phyloP scores from a whole-genome alignment of 2,113 vertebrate genomes.

The Pachycephala philippinensis region DNA sequence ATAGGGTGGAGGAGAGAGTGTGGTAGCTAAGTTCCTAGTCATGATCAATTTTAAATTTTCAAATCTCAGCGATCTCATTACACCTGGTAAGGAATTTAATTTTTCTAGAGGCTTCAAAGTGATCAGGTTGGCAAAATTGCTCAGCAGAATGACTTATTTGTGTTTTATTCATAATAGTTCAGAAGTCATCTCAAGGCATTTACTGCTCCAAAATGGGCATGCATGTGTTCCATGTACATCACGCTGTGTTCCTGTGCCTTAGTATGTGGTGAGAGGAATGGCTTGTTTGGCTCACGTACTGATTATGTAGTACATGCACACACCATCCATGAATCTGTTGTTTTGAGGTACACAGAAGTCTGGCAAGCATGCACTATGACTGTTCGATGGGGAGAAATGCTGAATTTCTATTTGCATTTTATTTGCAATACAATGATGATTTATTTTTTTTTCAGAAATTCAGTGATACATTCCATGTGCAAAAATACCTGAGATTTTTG shows the following conservation, averaged over 20 bases:
- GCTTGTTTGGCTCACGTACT: background rate
- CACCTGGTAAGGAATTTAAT: background rate
- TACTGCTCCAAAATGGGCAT: constrained; percentile 17
- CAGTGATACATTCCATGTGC: constrained; percentile 5
- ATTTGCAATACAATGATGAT: background rate
- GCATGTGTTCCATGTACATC: constrained; percentile 20
- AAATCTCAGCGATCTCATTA: background rate
- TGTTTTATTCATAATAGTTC: constrained; percentile 32
- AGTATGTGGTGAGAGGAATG: background rate
- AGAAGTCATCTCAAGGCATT: constrained; percentile 34
- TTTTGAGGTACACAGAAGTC: background rate
- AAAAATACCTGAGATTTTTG: constrained; percentile 38
- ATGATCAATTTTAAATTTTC: background rate
- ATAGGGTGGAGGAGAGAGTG: background rate
- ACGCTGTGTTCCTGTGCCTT: background rate
- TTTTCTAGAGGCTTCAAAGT: background rate
- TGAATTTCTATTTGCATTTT: constrained; percentile 19
- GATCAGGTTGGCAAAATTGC: background rate
- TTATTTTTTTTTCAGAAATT: background rate
- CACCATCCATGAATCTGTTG: background rate
- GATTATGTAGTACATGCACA: background rate
- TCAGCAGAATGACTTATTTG: constrained; percentile 16
- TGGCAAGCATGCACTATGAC: constrained; percentile 3
- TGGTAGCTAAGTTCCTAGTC: background rate
- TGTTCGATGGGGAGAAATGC: background rate